These are phyloP conservation scores for Lithodes maja DNA, from an alignment of 2,888 invertebrate species.

Conservation along the genomic window DNA sequence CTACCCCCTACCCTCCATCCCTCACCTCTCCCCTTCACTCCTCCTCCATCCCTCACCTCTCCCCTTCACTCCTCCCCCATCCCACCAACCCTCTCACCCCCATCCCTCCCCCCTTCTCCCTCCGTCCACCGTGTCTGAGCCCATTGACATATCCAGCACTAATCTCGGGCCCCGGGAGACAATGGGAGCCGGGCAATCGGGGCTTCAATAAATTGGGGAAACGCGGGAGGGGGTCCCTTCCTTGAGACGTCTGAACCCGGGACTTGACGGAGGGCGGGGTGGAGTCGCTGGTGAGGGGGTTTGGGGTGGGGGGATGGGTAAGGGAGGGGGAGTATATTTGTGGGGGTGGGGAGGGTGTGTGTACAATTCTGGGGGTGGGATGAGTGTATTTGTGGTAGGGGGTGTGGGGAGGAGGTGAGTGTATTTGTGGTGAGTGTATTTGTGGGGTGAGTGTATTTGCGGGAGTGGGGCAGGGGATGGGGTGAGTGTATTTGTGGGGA, in stretches of 20 bases:
- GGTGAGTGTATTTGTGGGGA: no score
- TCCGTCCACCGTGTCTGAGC: constrained; percentile 22
- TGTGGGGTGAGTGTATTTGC: no score
- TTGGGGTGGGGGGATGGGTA: not conserved
- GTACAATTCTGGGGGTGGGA: not conserved
- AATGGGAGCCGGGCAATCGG: constrained; percentile 55
- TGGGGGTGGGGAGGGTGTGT: constrained; percentile 1
- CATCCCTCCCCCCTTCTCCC: not conserved
- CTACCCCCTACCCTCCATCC: not conserved
- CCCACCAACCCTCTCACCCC: not conserved
- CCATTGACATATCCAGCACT: constrained; percentile 65
- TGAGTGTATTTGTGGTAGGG: not conserved
- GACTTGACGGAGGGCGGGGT: no score
- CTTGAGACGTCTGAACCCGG: constrained; percentile 46
- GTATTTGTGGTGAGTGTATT: no score
- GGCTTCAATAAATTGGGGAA: constrained; percentile 62
- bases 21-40: not conserved
- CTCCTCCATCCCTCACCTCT: not conserved
- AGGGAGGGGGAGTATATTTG: not conserved
- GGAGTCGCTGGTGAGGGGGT: not conserved
- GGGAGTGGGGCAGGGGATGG: no score
- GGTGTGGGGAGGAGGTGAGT: no score
- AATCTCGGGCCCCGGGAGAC: constrained; percentile 55
- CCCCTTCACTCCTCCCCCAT: not conserved
- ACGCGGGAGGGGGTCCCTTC: constrained; percentile 57